Percentiles rank a stretch among this genome's conserved stretches.
phyloP scores from a whole-genome alignment of 2,113 vertebrate genomes.

The Cynocephalus volans region DNA sequence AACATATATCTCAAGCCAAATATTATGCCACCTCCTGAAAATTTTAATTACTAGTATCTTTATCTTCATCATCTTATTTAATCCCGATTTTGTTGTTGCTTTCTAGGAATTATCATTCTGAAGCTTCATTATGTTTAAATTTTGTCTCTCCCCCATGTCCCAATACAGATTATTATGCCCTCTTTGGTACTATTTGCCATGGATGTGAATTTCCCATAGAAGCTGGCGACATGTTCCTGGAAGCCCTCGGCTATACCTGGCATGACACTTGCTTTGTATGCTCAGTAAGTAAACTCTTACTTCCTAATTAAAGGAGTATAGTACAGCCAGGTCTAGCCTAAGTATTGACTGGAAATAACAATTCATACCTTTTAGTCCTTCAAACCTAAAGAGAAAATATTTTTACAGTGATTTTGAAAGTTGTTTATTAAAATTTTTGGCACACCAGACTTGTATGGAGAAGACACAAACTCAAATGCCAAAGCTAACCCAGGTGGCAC shows the following conservation, averaged over 20 bases:
- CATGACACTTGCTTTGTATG: conserved; percentile 99
- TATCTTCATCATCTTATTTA: background rate
- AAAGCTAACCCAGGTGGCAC: background rate
- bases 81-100: background rate
- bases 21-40: background rate
- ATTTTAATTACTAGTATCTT: background rate
- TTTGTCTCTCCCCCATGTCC: background rate
- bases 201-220: conserved; percentile 99
- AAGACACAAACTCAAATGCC: background rate
- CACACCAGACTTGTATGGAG: background rate
- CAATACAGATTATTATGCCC: conserved; percentile 94
- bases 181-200: conserved; percentile 96
- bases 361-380: conserved; percentile 4
- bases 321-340: conserved; percentile 51
- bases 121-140: background rate
- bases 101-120: background rate
- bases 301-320: background rate
- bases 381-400: conserved; percentile 65
- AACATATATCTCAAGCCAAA: background rate
- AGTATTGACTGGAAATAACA: background rate
- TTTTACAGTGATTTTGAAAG: conserved; percentile 73
- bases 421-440: conserved; percentile 72
- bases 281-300: conserved; percentile 90
- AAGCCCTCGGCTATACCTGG: conserved; percentile 97
- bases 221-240: conserved; percentile 97